Conservation (phyloP, 2,888 invertebrate genomes). For the Nysson spinosus region DNA sequence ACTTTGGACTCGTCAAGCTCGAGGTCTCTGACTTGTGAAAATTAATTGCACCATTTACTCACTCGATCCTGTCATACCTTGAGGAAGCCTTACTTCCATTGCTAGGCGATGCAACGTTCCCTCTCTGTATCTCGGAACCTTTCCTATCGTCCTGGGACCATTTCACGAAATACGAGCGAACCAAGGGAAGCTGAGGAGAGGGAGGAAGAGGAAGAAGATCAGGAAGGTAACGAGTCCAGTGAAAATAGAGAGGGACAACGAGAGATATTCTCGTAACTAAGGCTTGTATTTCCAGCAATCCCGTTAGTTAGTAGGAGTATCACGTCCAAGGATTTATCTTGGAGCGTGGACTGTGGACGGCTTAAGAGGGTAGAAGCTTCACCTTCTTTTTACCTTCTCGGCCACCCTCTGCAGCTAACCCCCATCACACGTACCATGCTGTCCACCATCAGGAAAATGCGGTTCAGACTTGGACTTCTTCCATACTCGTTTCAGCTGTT, state of each 20-base stretch:
- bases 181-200: constrained; percentile 1
- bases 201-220: background rate
- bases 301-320: constrained; percentile 64
- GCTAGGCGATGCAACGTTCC: constrained; percentile 15
- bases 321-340: constrained; percentile 69
- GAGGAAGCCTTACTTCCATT: constrained; percentile 27
- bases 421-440: constrained; percentile 34
- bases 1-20: constrained; percentile 26
- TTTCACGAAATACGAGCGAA: constrained; percentile 13
- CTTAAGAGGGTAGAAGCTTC: constrained; percentile 55
- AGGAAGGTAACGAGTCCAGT: background rate
- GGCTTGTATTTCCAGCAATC: constrained; percentile 64
- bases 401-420: constrained; percentile 21
- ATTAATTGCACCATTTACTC: constrained; percentile 22
- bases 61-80: background rate
- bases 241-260: constrained; percentile 8
- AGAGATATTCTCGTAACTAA: constrained; percentile 44
- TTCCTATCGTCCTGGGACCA: constrained; percentile 33
- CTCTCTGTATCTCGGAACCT: constrained; percentile 22
- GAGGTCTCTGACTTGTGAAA: constrained; percentile 14
- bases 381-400: constrained; percentile 37
- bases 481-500: background rate
- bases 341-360: constrained; percentile 58
- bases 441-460: background rate
- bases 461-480: constrained; percentile 21